A percentile compares a stretch with the other conserved stretches of the same genome.
Conservation (phyloP, 2,888 invertebrate genomes). For the Papilio demoleus region DNA sequence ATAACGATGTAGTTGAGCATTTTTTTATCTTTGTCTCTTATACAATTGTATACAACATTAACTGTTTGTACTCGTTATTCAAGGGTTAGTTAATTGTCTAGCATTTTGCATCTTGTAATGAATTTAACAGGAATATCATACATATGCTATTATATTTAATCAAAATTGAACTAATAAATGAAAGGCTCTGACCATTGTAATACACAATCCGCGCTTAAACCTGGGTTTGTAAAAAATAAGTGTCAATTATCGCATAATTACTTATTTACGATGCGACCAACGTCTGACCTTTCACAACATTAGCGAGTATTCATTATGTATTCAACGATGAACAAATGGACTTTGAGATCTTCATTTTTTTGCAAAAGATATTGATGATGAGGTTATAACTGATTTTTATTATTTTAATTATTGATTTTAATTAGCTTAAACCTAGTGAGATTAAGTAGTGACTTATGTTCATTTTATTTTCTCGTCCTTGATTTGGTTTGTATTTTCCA, state of each 20-base stretch:
- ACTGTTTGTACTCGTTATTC: no score
- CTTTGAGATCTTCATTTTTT: conserved; percentile 6
- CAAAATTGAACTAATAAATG: not conserved
- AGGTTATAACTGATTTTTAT: no score
- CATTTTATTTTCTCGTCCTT: no score
- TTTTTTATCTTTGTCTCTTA: no score
- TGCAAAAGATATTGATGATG: not conserved
- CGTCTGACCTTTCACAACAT: conserved; percentile 22
- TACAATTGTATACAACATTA: no score
- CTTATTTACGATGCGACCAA: conserved; percentile 30
- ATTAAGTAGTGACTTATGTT: no score
- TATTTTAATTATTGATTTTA: no score
- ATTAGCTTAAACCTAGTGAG: no score
- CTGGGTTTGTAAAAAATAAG: not conserved
- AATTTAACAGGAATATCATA: no score
- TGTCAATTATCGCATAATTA: conserved; percentile 25
- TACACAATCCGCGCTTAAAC: not conserved
- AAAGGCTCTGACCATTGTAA: not conserved
- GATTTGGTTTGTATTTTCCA: no score
- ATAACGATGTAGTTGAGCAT: no score
- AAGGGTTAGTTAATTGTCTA: not conserved
- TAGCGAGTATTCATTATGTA: conserved; percentile 22
- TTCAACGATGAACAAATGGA: not conserved
- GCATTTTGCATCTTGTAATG: no score
- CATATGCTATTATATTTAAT: not conserved